Percentiles rank a stretch among this genome's conserved stretches.
Conservation (phyloP, 2,888 invertebrate genomes). For the Mythimna ferrago region DNA sequence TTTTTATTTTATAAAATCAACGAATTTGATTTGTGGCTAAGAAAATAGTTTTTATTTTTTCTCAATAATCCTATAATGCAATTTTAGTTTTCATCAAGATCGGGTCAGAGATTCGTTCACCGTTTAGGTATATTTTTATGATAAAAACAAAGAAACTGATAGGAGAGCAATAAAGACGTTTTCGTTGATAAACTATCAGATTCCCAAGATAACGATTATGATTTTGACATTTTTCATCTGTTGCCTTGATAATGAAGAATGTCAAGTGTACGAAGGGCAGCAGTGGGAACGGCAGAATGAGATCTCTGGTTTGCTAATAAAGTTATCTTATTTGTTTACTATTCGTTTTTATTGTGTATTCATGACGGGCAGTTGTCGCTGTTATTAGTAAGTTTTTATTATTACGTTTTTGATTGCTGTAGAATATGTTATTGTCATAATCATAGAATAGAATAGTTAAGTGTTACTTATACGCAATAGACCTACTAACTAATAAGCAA, state of each 20-base stretch:
- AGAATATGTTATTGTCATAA: background rate
- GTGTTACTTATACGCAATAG: too few relatives aligned
- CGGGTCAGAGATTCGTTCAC: background rate
- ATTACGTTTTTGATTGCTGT: background rate
- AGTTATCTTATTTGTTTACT: background rate
- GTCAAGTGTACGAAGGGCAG: background rate
- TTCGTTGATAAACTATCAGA: conserved; percentile 35
- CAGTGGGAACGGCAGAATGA: background rate
- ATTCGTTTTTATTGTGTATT: background rate
- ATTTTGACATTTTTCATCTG: conserved; percentile 27
- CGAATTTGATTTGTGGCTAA: too few relatives aligned
- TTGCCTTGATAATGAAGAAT: conserved; percentile 30
- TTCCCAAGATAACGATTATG: conserved; percentile 32
- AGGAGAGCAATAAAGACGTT: conserved; percentile 15
- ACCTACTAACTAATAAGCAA: background rate
- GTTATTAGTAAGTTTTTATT: conserved; percentile 25
- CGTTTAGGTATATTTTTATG: background rate
- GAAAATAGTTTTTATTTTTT: too few relatives aligned
- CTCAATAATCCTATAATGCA: too few relatives aligned
- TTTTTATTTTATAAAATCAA: too few relatives aligned
- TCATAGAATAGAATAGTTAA: too few relatives aligned
- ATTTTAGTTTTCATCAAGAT: too few relatives aligned
- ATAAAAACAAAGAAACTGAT: conserved; percentile 16
- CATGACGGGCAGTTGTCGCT: background rate
- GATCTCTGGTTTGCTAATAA: background rate